Conservation (phyloP, 2,888 invertebrate genomes). For the Eubasilissa splendida region DNA sequence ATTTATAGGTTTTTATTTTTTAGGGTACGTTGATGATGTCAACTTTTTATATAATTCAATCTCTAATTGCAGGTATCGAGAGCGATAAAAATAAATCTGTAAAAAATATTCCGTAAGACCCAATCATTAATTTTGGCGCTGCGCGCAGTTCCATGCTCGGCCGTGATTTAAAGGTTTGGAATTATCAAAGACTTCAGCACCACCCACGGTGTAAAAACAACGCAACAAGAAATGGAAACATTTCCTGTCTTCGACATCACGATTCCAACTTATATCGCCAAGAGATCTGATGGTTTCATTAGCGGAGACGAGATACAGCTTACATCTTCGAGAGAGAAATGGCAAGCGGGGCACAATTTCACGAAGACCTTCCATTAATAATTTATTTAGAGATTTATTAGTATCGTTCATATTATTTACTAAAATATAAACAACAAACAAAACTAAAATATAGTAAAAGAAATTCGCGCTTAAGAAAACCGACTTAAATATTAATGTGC, state of each 20-base stretch:
- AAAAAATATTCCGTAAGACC: neutral
- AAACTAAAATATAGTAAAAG: too few relatives aligned
- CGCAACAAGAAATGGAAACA: slow-evolving; percentile 54
- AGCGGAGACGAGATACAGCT: slow-evolving; percentile 18
- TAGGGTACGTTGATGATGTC: neutral
- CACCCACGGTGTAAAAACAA: slow-evolving; percentile 51
- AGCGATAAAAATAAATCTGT: slow-evolving; percentile 6
- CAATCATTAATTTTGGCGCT: slow-evolving; percentile 22
- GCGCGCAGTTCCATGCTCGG: slow-evolving; percentile 27
- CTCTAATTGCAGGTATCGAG: slow-evolving; percentile 11
- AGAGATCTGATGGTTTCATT: slow-evolving; percentile 55
- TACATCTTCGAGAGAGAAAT: slow-evolving; percentile 12
- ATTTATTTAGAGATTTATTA: too few relatives aligned
- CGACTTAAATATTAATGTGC: too few relatives aligned
- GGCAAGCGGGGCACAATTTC: slow-evolving; percentile 21
- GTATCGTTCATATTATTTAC: too few relatives aligned
- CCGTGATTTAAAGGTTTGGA: slow-evolving; percentile 36
- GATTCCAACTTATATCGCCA: slow-evolving; percentile 46
- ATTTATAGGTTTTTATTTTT: too few relatives aligned
- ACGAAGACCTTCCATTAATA: neutral
- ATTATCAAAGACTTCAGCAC: slow-evolving; percentile 24
- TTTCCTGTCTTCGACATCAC: slow-evolving; percentile 54
- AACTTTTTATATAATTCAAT: neutral
- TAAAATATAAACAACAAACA: too few relatives aligned
- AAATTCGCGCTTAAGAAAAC: too few relatives aligned